Evolutionary conservation across 2,113 vertebrate genomes (phyloP).

Genomic region (Atlantisia rogersi): DNA sequence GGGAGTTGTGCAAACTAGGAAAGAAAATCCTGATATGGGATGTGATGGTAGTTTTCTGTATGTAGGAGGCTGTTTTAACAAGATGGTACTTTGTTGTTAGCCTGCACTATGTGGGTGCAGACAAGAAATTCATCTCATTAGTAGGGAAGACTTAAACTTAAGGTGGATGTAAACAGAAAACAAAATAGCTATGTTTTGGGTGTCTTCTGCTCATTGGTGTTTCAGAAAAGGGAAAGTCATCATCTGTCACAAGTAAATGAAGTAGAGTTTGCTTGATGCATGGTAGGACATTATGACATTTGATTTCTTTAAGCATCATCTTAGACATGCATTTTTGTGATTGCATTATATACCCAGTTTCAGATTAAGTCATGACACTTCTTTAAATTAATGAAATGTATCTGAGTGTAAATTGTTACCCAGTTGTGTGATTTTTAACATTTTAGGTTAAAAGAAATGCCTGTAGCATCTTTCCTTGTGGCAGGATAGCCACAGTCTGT

Average conservation of each 20-base stretch:
- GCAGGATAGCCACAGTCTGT: background rate
- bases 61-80: background rate
- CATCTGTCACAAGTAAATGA: background rate
- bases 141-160: background rate
- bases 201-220: background rate
- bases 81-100: background rate
- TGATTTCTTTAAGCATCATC: background rate
- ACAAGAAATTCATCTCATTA: background rate
- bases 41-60: background rate
- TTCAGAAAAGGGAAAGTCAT: background rate
- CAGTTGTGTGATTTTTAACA: background rate
- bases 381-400: background rate
- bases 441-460: background rate
- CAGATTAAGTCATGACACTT: background rate
- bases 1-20: background rate
- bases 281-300: background rate
- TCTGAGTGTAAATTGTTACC: background rate
- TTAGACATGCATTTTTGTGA: background rate
- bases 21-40: background rate
- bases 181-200: background rate
- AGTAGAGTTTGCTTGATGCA: background rate
- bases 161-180: background rate
- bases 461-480: background rate
- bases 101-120: background rate
- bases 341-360: background rate